A percentile compares a stretch with the other conserved stretches of the same genome.
These are phyloP conservation scores for Nipponia nippon DNA, from an alignment of 2,113 vertebrate species.

Conservation along the genomic window DNA sequence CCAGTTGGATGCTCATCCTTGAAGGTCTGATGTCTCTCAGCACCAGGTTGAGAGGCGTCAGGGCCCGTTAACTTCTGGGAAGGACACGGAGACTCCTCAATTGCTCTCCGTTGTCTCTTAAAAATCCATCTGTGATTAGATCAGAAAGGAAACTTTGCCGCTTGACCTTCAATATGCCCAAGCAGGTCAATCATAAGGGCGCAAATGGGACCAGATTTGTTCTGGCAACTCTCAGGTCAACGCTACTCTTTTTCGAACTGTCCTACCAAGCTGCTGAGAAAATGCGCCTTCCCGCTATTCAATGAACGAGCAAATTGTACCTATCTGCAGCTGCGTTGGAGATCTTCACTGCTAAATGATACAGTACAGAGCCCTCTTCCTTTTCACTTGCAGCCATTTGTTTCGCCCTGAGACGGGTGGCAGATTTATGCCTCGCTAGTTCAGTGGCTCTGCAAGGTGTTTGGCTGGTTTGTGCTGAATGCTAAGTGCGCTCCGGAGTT, in stretches of 20 bases:
- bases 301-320: not conserved
- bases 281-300: not conserved
- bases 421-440: not conserved
- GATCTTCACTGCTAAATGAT: not conserved
- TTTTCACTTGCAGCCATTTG: not conserved
- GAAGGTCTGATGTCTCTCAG: not conserved
- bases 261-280: not conserved
- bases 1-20: not conserved
- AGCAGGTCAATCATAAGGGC: not conserved
- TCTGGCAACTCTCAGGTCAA: not conserved
- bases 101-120: not conserved
- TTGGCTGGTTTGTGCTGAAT: not conserved
- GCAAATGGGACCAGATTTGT: not conserved
- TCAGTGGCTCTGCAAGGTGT: not conserved
- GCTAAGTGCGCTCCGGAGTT: not conserved
- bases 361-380: not conserved
- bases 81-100: not conserved
- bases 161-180: not conserved
- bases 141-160: not conserved
- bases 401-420: not conserved
- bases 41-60: not conserved
- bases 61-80: conserved; percentile 12
- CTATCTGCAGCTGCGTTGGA: not conserved
- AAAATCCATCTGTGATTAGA: not conserved
- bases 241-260: not conserved